A percentile compares a stretch with the other conserved stretches of the same genome.
Conservation (phyloP, 2,888 invertebrate genomes). For the Galeruca laticollis region DNA sequence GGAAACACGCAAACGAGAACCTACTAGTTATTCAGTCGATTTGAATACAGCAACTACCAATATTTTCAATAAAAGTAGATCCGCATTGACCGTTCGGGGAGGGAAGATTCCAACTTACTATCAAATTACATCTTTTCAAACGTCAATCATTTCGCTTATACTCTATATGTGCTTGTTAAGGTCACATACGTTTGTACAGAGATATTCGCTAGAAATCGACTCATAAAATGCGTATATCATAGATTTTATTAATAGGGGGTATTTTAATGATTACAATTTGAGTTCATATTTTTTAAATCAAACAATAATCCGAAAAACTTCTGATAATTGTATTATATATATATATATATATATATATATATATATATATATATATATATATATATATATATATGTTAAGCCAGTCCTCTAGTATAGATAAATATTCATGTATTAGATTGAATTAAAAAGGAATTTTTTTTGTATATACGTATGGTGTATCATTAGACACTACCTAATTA, state of each 20-base stretch:
- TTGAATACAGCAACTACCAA: slow-evolving; percentile 17
- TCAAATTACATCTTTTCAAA: slow-evolving; percentile 37
- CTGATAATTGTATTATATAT: too few species aligned
- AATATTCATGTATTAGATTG: too few species aligned
- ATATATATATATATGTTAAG: too few species aligned
- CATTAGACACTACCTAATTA: too few species aligned
- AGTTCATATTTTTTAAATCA: too few species aligned
- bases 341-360: too few species aligned
- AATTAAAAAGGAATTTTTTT: too few species aligned
- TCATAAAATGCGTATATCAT: slow-evolving; percentile 7
- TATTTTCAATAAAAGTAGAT: slow-evolving; percentile 25
- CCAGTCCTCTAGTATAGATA: too few species aligned
- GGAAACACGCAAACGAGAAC: slow-evolving; percentile 16
- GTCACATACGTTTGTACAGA: slow-evolving; percentile 15
- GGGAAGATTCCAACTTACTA: slow-evolving; percentile 22
- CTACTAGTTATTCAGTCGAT: slow-evolving; percentile 21
- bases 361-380: too few species aligned
- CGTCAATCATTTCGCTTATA: slow-evolving; percentile 31
- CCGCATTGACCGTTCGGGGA: slow-evolving; percentile 26
- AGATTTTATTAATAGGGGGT: neutral
- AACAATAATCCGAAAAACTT: too few species aligned
- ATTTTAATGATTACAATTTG: too few species aligned
- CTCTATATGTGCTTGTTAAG: slow-evolving; percentile 12
- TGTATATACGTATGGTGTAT: too few species aligned
- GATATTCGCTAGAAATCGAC: slow-evolving; percentile 20